Evolutionary conservation across 2,113 vertebrate species (phyloP).

Genomic region (Halcyon malimbica): DNA sequence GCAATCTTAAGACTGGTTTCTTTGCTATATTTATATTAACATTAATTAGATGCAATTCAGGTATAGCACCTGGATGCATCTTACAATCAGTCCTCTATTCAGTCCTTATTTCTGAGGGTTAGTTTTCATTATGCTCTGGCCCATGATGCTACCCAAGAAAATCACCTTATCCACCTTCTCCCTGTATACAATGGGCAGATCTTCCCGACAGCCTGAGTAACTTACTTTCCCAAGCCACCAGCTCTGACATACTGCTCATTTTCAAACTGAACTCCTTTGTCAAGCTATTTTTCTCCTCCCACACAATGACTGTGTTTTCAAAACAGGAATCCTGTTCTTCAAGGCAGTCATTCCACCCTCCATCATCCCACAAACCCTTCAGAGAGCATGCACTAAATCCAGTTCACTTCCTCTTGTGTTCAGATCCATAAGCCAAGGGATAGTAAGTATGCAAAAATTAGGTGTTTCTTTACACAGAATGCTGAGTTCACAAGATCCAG

Average conservation of each 20-base stretch:
- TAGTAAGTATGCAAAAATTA: not conserved
- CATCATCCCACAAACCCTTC: not conserved
- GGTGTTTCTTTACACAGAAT: not conserved
- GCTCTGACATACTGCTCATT: accelerated
- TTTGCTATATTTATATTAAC: not conserved
- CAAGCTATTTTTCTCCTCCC: not conserved
- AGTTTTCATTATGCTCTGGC: not conserved
- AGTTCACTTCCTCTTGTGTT: not conserved
- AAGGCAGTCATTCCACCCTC: not conserved
- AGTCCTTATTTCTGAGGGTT: not conserved
- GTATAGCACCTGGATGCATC: not conserved
- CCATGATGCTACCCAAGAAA: not conserved
- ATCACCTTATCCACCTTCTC: not conserved
- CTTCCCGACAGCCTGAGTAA: not conserved
- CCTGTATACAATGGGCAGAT: not conserved
- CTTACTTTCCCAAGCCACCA: not conserved
- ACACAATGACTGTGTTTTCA: not conserved
- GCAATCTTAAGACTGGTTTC: not conserved
- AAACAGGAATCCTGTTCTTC: not conserved
- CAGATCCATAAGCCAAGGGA: not conserved
- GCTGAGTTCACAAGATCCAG: not conserved
- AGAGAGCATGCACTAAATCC: not conserved
- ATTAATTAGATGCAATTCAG: not conserved
- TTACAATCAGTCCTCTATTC: not conserved
- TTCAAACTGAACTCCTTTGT: not conserved